These are phyloP conservation scores for Microcebus murinus DNA, from an alignment of 2,113 vertebrate genomes.

Conservation along the genomic window DNA sequence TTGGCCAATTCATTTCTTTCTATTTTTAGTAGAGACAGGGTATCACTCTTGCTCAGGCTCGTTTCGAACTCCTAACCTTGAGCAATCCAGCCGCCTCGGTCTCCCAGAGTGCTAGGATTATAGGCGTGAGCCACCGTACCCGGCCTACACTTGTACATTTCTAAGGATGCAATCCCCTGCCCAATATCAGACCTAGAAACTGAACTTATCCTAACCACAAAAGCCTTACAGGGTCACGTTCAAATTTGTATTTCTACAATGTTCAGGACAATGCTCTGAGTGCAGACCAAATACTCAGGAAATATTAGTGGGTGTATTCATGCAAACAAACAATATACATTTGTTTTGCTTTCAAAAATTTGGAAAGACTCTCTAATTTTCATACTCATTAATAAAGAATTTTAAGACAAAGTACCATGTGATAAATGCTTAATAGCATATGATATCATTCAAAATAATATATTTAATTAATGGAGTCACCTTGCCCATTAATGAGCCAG, in stretches of 20 bases:
- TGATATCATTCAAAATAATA: conserved; percentile 22
- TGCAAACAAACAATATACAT: neutral
- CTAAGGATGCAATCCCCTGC: neutral
- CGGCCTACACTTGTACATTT: neutral
- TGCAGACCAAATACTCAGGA: neutral
- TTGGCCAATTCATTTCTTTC: no score
- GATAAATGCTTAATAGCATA: neutral
- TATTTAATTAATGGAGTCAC: neutral
- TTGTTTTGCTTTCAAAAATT: conserved; percentile 13
- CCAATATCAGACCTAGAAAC: neutral
- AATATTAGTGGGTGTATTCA: neutral
- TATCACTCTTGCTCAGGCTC: no score
- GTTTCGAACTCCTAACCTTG: no score
- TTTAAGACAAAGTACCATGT: neutral
- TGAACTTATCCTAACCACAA: neutral
- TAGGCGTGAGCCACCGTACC: no score
- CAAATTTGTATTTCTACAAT: neutral
- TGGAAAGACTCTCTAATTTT: neutral
- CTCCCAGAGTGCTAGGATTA: no score
- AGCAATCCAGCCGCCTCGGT: no score
- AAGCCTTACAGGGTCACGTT: neutral
- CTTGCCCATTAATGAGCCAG: neutral
- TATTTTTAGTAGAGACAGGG: no score
- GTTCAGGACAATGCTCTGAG: neutral
- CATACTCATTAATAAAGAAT: neutral